These are phyloP conservation scores for Rhabdornis inornatus DNA, from an alignment of 2,113 vertebrate species.

Conservation along the genomic window DNA sequence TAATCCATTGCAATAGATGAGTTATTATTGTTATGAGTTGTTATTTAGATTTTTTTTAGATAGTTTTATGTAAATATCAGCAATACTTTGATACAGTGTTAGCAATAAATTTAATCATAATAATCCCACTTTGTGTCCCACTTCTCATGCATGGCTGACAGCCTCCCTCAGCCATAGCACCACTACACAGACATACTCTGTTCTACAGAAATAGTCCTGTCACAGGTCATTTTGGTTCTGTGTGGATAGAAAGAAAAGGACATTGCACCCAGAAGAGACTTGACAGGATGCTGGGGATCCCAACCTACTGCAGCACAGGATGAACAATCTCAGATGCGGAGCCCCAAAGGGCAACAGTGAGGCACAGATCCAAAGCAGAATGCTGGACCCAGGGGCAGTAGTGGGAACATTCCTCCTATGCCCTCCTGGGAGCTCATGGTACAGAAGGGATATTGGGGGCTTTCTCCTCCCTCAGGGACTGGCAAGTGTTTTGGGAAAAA, in stretches of 20 bases:
- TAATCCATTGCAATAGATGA: background rate
- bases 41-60: background rate
- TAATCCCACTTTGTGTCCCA: background rate
- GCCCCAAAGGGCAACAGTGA: accelerated
- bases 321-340: background rate
- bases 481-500: background rate
- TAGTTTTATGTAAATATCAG: background rate
- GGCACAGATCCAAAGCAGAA: accelerated
- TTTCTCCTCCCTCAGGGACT: background rate
- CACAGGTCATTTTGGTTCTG: accelerated
- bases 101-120: background rate
- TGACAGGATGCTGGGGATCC: background rate
- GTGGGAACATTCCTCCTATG: accelerated
- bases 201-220: background rate
- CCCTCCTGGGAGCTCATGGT: accelerated
- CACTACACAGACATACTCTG: accelerated
- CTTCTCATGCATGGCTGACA: background rate
- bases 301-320: accelerated
- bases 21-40: background rate
- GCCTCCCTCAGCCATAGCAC: background rate
- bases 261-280: no score
- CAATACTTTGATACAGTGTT: background rate
- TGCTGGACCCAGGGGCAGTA: no score
- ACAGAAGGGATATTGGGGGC: accelerated
- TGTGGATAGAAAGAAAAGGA: background rate